Conservation (phyloP, 2,888 invertebrate species). For the Cosmia pyralina region DNA sequence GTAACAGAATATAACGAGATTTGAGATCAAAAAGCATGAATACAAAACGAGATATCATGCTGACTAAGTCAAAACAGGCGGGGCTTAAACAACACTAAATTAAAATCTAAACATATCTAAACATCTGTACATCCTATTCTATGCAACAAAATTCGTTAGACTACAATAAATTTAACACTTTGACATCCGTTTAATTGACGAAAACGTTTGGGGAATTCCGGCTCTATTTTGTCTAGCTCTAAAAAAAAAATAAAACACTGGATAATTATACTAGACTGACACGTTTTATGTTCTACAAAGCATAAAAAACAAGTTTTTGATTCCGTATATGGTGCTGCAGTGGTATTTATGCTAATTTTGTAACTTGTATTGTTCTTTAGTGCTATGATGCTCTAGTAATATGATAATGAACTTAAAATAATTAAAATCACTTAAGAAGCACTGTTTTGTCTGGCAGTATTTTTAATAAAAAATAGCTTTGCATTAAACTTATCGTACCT, state of each 20-base stretch:
- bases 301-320: constrained; percentile 37
- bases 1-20: background rate
- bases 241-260: constrained; percentile 47
- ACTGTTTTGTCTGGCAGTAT: too few relatives aligned
- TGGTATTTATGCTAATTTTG: constrained; percentile 46
- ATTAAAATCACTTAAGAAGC: background rate
- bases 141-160: constrained; percentile 34
- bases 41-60: background rate
- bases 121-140: constrained; percentile 39
- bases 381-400: background rate
- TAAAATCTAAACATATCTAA: constrained; percentile 14
- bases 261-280: constrained; percentile 49
- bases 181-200: constrained; percentile 66
- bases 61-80: background rate
- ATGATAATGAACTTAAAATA: background rate
- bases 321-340: constrained; percentile 44
- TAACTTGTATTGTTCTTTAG: constrained; percentile 35
- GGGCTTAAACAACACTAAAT: background rate
- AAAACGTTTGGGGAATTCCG: constrained; percentile 68
- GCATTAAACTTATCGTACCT: too few relatives aligned
- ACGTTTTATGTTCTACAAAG: constrained; percentile 40
- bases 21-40: background rate
- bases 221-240: constrained; percentile 39
- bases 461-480: too few relatives aligned
- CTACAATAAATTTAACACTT: constrained; percentile 65